Evolutionary conservation across 2,888 invertebrate genomes (phyloP).

Genomic region (Liopterus haemorrhoidalis): DNA sequence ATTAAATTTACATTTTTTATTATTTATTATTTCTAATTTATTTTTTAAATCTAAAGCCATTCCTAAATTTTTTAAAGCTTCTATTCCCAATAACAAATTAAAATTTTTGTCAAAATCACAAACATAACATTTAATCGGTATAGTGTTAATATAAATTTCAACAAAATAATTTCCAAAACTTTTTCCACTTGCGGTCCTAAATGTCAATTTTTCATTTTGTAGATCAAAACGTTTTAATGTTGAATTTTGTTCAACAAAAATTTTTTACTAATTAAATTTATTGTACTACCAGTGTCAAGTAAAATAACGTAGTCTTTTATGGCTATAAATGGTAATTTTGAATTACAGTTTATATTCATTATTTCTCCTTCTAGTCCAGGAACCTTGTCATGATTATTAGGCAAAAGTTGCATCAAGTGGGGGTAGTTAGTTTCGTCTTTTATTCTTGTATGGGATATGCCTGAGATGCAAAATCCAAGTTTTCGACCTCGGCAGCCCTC

Average conservation of each 20-base stretch:
- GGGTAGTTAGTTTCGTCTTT: no score
- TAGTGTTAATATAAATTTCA: background rate
- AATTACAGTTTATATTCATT: no score
- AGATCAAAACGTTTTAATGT: no score
- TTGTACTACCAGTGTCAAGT: no score
- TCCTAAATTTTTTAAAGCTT: slow-evolving; percentile 1
- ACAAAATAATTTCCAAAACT: background rate
- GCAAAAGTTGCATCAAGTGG: no score
- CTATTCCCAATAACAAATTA: slow-evolving; percentile 9
- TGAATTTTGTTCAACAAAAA: slow-evolving; percentile 1
- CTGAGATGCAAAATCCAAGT: no score
- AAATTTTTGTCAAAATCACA: slow-evolving; percentile 4
- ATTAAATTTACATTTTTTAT: background rate
- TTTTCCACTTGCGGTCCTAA: slow-evolving; percentile 7
- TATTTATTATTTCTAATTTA: background rate
- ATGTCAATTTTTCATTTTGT: background rate
- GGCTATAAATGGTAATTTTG: no score
- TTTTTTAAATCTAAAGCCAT: slow-evolving; percentile 1
- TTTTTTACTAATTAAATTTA: slow-evolving; percentile 2
- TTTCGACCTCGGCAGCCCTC: no score
- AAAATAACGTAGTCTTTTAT: no score
- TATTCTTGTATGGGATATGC: no score
- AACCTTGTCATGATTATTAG: no score
- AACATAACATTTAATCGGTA: slow-evolving; percentile 1
- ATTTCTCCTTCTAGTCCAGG: no score